A percentile compares a stretch with the other conserved stretches of the same genome.
Evolutionary conservation across 1,140 invertebrate genomes (phyloP).

Genomic region (Danaus melanippus): DNA sequence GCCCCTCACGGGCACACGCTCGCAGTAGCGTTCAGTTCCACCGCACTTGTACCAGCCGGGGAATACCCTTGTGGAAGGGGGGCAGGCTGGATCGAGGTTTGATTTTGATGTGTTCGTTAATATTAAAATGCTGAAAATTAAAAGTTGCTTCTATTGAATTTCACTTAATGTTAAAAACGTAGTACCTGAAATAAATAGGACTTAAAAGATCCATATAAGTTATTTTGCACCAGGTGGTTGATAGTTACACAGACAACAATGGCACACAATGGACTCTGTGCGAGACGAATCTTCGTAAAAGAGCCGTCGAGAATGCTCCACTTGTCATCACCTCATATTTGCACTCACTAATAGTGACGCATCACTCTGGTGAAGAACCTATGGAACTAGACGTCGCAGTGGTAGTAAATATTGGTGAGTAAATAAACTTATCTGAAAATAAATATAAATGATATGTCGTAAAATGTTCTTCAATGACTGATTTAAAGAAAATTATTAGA

Average conservation of each 20-base stretch:
- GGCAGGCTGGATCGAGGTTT: conserved; percentile 71
- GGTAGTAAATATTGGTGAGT: conserved; percentile 45
- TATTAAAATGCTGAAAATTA: not conserved
- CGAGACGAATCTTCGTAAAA: conserved; percentile 43
- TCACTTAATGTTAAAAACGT: too few relatives aligned
- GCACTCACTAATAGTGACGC: conserved; percentile 73
- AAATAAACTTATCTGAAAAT: conserved; percentile 3
- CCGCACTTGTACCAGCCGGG: conserved; percentile 23
- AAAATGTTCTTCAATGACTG: not conserved
- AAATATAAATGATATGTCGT: not conserved
- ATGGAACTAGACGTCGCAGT: conserved; percentile 72
- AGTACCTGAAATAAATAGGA: not conserved
- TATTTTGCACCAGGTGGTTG: conserved; percentile 59
- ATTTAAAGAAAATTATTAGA: too few relatives aligned
- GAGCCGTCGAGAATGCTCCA: conserved; percentile 50
- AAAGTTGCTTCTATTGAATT: too few relatives aligned
- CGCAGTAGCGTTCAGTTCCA: conserved; percentile 30
- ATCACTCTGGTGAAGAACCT: conserved; percentile 58
- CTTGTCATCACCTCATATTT: conserved; percentile 76
- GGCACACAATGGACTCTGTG: conserved; percentile 78
- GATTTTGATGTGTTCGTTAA: not conserved
- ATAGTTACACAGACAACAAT: conserved; percentile 78
- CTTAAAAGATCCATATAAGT: not conserved
- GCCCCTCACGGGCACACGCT: conserved; percentile 44
- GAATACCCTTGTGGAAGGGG: conserved; percentile 48